Base-by-base conservation (phyloP, 2,113 vertebrate genomes). In the Calyptomena viridis region DNA sequence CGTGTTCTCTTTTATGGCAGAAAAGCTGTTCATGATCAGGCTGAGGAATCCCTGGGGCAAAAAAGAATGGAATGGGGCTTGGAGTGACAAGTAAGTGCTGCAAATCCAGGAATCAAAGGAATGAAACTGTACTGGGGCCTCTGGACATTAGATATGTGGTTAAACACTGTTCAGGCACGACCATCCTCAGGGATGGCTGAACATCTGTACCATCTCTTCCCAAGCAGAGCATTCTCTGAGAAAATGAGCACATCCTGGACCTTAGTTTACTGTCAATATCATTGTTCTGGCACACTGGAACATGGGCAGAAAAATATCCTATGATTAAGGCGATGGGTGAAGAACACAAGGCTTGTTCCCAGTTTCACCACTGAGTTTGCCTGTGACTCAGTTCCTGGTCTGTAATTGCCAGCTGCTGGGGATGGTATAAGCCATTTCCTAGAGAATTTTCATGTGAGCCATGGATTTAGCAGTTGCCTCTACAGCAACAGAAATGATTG, bases 21-120 rank as follows among this genome's bases (percentile, higher is more conserved):
- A 99, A 80, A 99, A 99, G 71, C 94, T 99, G 12, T 98, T 98
- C 60, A 98, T 99, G 98, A 95, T 99, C 94, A 98, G 99, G 82
- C 97, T 99, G 98, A 99, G 99, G 94, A 99, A 99, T 62, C 99
- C 99, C 25, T 98, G 99, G 98, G 99, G 99, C 33, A 98, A 97
- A 67, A 99, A 87, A 3, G 99, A 99, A 91, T 99, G 99, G 99
- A 99, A 96, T 0, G 99, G 99, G 1, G 78, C 99, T 31, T 99
- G 99, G 99, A 99, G 99, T 6, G 99, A 99, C 97, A 98, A 96
- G 99, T 99, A 92, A 97, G 98, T 79, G 79, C 50, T 76, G 15
- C 16, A 47, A 20, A 30, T 25, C 22, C 52, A 3, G 8, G 2
- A n/a, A 67, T 11, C 25, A 21, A 52, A 31, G 50, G 67, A 59